These are phyloP conservation scores for Pseudochromis fuscus DNA, from an alignment of 2,797 vertebrate genomes.

Conservation along the genomic window DNA sequence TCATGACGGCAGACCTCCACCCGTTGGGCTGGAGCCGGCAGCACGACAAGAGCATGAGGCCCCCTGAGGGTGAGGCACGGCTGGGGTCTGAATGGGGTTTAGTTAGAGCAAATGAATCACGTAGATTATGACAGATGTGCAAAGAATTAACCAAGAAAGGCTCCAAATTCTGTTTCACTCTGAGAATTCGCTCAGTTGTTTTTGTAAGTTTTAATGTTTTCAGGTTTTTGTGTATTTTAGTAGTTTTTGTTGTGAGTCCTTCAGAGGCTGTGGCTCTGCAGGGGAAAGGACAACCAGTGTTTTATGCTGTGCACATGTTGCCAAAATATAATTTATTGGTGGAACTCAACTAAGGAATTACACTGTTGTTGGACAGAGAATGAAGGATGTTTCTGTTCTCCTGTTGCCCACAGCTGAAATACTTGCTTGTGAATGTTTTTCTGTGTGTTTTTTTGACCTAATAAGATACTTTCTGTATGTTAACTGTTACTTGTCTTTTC, in stretches of 20 bases:
- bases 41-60: constrained; percentile 91
- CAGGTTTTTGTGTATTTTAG: neutral
- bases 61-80: constrained; percentile 91
- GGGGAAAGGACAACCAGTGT: neutral
- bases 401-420: constrained; percentile 10
- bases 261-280: neutral
- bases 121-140: neutral
- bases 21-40: constrained; percentile 95
- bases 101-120: neutral
- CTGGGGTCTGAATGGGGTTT: neutral
- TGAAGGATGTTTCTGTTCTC: constrained; percentile 15
- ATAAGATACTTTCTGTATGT: neutral
- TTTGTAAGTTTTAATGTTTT: too few species aligned
- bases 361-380: constrained; percentile 14
- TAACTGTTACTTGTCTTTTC: neutral
- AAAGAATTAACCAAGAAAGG: neutral
- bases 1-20: constrained; percentile 94
- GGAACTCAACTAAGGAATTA: constrained; percentile 12
- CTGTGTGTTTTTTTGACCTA: neutral
- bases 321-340: constrained; percentile 15
- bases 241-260: neutral
- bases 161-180: neutral
- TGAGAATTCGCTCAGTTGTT: too few species aligned
- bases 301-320: neutral
- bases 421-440: neutral